These are phyloP conservation scores for Phyllotis vaccarum DNA, from an alignment of 2,797 vertebrate species.

Conservation along the genomic window DNA sequence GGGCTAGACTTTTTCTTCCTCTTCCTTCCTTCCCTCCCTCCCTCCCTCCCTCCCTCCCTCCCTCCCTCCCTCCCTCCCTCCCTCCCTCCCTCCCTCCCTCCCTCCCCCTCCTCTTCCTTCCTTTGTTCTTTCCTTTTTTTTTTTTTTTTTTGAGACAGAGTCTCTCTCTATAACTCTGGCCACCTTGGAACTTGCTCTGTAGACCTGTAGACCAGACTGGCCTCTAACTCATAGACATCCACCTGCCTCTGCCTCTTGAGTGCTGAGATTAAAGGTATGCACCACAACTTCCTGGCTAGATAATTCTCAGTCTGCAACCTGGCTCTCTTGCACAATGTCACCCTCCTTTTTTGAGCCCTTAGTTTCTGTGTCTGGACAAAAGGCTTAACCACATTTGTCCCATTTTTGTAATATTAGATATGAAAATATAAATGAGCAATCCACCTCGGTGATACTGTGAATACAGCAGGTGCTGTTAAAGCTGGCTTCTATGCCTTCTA, in stretches of 20 bases:
- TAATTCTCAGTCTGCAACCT: background rate
- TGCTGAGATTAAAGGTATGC: background rate
- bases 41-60: too few relatives aligned
- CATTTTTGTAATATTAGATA: background rate
- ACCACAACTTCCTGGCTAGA: background rate
- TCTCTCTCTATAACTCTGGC: background rate
- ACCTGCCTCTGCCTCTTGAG: background rate
- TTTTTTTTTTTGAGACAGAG: background rate
- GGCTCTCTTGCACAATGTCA: background rate
- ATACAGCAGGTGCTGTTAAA: background rate
- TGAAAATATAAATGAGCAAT: background rate
- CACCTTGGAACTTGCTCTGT: background rate
- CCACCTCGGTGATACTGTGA: background rate
- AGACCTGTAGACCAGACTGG: background rate
- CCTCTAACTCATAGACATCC: background rate
- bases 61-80: too few relatives aligned
- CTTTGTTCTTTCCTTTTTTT: too few relatives aligned
- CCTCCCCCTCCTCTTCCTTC: too few relatives aligned
- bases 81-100: too few relatives aligned
- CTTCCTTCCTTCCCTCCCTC: too few relatives aligned
- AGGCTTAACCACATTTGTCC: background rate
- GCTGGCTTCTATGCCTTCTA: background rate
- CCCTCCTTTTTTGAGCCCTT: background rate
- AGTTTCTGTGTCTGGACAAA: conserved; percentile 21
- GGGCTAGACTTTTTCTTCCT: background rate